Percentiles rank a stretch among this genome's conserved stretches.
Evolutionary conservation across 37 sponge, comb jelly and placozoan species (phyloP).

Genomic region (Bolinopsis microptera): DNA sequence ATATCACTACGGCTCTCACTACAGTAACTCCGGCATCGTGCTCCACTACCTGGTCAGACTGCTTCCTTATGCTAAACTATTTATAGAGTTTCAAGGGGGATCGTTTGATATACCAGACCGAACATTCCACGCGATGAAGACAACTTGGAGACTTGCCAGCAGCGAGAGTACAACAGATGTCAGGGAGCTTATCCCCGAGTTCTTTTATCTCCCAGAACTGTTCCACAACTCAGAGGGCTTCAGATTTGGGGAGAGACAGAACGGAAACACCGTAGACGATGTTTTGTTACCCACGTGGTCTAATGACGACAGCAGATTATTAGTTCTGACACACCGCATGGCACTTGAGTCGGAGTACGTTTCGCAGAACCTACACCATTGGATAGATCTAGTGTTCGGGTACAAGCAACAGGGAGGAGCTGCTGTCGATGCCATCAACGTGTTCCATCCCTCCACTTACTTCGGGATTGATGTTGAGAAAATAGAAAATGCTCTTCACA

Average conservation of each 20-base stretch:
- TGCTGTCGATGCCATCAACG: conserved; percentile 92
- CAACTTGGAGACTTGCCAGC: conserved; percentile 91
- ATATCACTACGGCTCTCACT: conserved; percentile 99
- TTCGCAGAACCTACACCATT: conserved; percentile 86
- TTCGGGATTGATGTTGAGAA: conserved; percentile 75
- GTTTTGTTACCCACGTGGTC: conserved; percentile 96
- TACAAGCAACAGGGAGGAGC: conserved; percentile 89
- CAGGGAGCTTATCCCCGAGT: conserved; percentile 98
- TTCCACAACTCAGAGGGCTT: conserved; percentile 86
- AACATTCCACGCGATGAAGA: conserved; percentile 86
- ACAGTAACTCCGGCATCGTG: conserved; percentile 95
- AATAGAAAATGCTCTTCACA: conserved; percentile 74
- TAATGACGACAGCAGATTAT: not conserved
- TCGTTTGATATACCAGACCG: conserved; percentile 95
- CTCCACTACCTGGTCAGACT: conserved; percentile 95
- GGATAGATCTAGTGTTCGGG: conserved; percentile 98
- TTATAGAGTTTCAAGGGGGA: conserved; percentile 91
- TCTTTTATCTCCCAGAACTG: conserved; percentile 96
- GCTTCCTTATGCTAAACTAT: conserved; percentile 93
- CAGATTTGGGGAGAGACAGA: conserved; percentile 90
- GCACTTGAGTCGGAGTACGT: conserved; percentile 95
- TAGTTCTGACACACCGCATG: conserved; percentile 67
- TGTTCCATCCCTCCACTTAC: conserved; percentile 89
- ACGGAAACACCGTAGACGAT: conserved; percentile 77
- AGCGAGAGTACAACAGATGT: conserved; percentile 90